Percentiles rank a stretch among this genome's conserved stretches.
phyloP scores from a whole-genome alignment of 2,797 vertebrate species.

The Amazona finschi region DNA sequence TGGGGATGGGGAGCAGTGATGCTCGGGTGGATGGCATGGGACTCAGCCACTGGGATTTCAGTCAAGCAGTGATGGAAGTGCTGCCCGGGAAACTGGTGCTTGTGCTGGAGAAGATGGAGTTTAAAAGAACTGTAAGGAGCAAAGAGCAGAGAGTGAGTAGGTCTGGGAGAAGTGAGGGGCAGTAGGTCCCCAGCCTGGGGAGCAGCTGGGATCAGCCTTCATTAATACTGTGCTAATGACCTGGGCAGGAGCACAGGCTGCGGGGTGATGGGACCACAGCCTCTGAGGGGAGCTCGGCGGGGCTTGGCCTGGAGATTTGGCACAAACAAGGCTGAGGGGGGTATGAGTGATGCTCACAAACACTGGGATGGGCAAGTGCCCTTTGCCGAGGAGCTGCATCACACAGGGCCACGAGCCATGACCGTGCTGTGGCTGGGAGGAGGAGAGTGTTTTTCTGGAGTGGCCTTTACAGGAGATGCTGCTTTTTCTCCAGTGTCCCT shows the following conservation, averaged over 20 bases:
- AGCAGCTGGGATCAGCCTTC: background rate
- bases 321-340: conserved; percentile 38
- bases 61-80: background rate
- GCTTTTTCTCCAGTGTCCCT: background rate
- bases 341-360: background rate
- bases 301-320: background rate
- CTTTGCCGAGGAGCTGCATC: background rate
- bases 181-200: background rate
- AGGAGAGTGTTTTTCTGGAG: background rate
- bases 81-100: accelerated
- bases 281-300: background rate
- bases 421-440: background rate
- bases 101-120: background rate
- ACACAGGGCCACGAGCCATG: background rate
- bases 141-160: background rate
- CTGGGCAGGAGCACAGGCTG: background rate
- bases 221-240: background rate
- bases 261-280: background rate
- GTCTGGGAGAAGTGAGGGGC: background rate
- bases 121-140: background rate
- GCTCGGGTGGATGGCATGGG: background rate
- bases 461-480: background rate
- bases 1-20: background rate
- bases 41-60: background rate
- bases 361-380: background rate